phyloP scores from a whole-genome alignment of 1,140 invertebrate species.

The Lordiphosa collinella region DNA sequence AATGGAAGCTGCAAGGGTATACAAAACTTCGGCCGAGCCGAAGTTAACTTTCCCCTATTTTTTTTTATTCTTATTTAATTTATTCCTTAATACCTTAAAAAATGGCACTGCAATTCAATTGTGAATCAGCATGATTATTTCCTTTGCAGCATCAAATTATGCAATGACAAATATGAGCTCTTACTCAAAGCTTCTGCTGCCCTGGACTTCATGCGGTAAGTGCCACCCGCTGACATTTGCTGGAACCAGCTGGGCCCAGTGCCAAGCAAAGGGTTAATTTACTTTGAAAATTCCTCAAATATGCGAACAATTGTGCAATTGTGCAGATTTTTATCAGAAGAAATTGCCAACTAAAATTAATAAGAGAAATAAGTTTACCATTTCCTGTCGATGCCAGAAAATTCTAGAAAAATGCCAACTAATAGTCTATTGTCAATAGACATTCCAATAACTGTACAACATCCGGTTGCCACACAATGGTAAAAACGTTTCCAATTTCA shows the following conservation, averaged over 20 bases:
- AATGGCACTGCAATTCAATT: too few relatives aligned
- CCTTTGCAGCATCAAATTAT: background rate
- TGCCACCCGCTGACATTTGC: constrained; percentile 1
- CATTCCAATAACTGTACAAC: constrained; percentile 75
- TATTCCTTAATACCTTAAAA: too few relatives aligned
- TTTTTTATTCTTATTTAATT: too few relatives aligned
- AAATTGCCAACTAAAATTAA: constrained; percentile 71
- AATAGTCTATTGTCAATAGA: constrained; percentile 62
- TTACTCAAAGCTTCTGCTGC: background rate
- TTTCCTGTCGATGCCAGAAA: constrained; percentile 56
- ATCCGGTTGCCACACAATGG: constrained; percentile 63
- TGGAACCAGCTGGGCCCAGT: constrained; percentile 1
- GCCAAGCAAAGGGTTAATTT: constrained; percentile 43
- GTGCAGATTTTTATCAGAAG: constrained; percentile 53
- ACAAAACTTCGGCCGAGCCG: too few relatives aligned
- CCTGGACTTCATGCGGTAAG: background rate
- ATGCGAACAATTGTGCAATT: constrained; percentile 48
- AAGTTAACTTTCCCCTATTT: too few relatives aligned
- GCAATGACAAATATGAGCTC: constrained; percentile 11
- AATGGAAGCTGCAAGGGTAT: too few relatives aligned
- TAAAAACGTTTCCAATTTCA: constrained; percentile 70
- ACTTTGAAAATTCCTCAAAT: constrained; percentile 47
- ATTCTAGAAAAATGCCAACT: constrained; percentile 56
- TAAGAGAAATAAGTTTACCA: constrained; percentile 70
- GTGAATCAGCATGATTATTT: constrained; percentile 14